Conservation (phyloP, 2,888 invertebrate species). For the Sarcophaga rosellei region DNA sequence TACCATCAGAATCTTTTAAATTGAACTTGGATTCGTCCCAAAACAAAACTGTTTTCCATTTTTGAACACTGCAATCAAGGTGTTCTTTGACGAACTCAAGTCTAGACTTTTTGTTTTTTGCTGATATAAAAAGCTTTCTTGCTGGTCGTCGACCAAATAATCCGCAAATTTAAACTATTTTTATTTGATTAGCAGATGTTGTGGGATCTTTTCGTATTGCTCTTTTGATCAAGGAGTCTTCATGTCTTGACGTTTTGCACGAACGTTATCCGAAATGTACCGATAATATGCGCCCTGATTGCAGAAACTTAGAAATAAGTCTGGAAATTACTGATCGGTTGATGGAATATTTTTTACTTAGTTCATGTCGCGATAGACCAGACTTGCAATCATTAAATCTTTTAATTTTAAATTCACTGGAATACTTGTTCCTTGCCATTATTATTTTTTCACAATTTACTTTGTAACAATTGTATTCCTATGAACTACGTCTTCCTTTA, state of each 20-base stretch:
- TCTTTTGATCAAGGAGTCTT: neutral
- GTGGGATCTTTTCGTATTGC: neutral
- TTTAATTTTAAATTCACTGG: too few relatives aligned
- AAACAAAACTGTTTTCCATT: too few relatives aligned
- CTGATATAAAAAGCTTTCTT: neutral
- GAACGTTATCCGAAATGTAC: neutral
- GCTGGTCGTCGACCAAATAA: neutral
- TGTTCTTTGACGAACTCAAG: too few relatives aligned
- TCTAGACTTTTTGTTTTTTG: too few relatives aligned
- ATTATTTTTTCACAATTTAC: too few relatives aligned
- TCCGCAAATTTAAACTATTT: neutral
- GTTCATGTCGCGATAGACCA: too few relatives aligned
- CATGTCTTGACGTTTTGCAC: neutral
- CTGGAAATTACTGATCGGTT: neutral
- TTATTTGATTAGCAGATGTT: neutral
- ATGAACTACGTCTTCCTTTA: too few relatives aligned
- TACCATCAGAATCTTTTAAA: neutral
- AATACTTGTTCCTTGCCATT: too few relatives aligned
- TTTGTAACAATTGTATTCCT: too few relatives aligned
- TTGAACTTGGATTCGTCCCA: neutral
- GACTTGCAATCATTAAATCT: too few relatives aligned
- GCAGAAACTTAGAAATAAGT: neutral
- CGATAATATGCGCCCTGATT: neutral
- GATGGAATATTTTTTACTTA: neutral
- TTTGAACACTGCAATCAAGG: too few relatives aligned